phyloP scores from a whole-genome alignment of 2,797 vertebrate genomes.

The Micrastur ruficollis region DNA sequence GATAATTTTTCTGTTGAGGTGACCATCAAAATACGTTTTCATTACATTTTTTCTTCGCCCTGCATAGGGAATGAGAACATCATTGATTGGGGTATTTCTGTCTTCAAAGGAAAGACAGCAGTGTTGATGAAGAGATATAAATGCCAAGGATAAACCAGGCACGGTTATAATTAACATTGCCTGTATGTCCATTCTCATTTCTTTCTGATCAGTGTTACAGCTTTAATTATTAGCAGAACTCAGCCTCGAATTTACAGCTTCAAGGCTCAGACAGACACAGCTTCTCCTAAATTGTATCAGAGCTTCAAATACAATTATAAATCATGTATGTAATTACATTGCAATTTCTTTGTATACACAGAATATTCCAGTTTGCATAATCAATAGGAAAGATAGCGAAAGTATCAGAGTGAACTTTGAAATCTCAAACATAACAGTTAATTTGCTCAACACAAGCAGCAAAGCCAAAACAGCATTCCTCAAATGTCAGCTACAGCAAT shows the following conservation, averaged over 20 bases:
- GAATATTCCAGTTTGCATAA: not conserved
- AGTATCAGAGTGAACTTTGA: not conserved
- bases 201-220: not conserved
- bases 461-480: not conserved
- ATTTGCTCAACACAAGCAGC: not conserved
- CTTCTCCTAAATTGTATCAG: not conserved
- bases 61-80: not conserved
- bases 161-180: not conserved
- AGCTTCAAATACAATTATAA: slow-evolving; percentile 11
- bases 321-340: slow-evolving; percentile 1
- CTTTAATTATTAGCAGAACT: not conserved
- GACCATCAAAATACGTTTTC: not conserved
- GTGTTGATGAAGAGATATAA: not conserved
- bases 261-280: not conserved
- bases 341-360: not conserved
- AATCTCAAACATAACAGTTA: not conserved
- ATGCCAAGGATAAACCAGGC: not conserved
- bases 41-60: not conserved
- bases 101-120: not conserved
- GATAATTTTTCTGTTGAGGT: not conserved
- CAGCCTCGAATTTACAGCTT: not conserved
- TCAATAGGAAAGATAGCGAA: not conserved
- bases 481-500: not conserved
- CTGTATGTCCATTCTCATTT: not conserved
- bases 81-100: not conserved